Conservation (phyloP, 2,888 invertebrate genomes). For the Blera fallax region DNA sequence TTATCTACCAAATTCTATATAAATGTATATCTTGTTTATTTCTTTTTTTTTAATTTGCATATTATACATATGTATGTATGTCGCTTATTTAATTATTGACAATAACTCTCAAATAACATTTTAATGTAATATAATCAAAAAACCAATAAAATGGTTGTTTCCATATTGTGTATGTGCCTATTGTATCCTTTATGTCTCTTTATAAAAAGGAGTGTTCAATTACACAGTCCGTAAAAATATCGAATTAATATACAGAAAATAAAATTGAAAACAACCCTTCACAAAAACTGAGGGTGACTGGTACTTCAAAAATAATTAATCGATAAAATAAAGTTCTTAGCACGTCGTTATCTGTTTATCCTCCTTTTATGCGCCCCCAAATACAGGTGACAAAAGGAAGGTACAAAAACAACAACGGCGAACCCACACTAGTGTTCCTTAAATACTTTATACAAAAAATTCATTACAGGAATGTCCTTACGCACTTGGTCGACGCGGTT, state of each 20-base stretch:
- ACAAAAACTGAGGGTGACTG: background rate
- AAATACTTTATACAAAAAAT: conserved; percentile 7
- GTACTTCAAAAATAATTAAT: conserved; percentile 24
- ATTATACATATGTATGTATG: too few species aligned
- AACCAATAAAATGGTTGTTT: background rate
- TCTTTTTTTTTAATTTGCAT: too few species aligned
- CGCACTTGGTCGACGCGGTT: conserved; percentile 50
- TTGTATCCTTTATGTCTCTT: background rate
- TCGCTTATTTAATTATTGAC: too few species aligned
- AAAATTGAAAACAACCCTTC: background rate
- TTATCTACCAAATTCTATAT: too few species aligned
- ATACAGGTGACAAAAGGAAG: conserved; percentile 25
- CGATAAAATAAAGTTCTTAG: conserved; percentile 13
- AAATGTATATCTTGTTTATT: too few species aligned
- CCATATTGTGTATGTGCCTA: background rate
- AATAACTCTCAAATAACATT: too few species aligned
- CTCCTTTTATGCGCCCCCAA: conserved; percentile 4
- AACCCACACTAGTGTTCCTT: background rate
- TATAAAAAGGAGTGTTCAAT: background rate
- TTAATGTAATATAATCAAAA: too few species aligned
- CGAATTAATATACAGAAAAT: background rate
- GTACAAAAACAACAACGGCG: background rate
- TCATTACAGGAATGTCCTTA: conserved; percentile 53
- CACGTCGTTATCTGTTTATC: conserved; percentile 5
- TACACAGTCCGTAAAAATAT: background rate